These are phyloP conservation scores for Piscicola geometra DNA, from an alignment of 2,888 invertebrate species.

Conservation along the genomic window DNA sequence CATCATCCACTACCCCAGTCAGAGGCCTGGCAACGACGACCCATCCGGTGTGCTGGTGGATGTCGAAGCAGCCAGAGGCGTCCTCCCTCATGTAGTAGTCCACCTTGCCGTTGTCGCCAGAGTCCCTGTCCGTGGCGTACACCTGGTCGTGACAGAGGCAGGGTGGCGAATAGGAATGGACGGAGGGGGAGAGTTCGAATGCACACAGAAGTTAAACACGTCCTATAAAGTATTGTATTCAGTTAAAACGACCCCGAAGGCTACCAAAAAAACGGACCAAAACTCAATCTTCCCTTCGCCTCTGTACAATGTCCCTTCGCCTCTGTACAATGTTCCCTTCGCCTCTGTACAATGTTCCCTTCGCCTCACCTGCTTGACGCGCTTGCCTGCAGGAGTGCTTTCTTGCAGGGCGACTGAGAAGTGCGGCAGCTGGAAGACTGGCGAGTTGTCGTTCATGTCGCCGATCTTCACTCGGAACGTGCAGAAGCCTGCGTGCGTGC, in stretches of 20 bases:
- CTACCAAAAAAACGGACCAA: too few species aligned
- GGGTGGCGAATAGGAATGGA: too few species aligned
- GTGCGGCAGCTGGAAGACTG: constrained; percentile 50
- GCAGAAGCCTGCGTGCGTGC: constrained; percentile 34
- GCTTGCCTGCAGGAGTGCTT: constrained; percentile 46
- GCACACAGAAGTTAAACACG: too few species aligned
- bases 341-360: constrained; percentile 92
- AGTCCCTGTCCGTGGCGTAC: constrained; percentile 93
- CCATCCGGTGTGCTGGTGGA: constrained; percentile 94
- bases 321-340: too few species aligned
- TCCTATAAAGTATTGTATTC: too few species aligned
- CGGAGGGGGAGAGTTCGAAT: too few species aligned
- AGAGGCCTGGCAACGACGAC: constrained; percentile 88
- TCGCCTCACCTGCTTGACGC: constrained; percentile 69
- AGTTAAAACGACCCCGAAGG: not conserved
- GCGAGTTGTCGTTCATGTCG: constrained; percentile 53
- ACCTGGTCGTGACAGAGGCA: constrained; percentile 59
- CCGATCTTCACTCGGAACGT: constrained; percentile 47
- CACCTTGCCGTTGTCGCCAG: constrained; percentile 80
- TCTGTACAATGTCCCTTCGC: too few species aligned
- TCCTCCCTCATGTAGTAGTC: constrained; percentile 61
- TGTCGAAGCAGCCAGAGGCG: constrained; percentile 83
- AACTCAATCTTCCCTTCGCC: too few species aligned
- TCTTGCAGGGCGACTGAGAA: constrained; percentile 50
- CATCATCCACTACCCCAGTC: constrained; percentile 47